Evolutionary conservation across 2,113 vertebrate species (phyloP).

Genomic region (Mystacornis crossleyi): DNA sequence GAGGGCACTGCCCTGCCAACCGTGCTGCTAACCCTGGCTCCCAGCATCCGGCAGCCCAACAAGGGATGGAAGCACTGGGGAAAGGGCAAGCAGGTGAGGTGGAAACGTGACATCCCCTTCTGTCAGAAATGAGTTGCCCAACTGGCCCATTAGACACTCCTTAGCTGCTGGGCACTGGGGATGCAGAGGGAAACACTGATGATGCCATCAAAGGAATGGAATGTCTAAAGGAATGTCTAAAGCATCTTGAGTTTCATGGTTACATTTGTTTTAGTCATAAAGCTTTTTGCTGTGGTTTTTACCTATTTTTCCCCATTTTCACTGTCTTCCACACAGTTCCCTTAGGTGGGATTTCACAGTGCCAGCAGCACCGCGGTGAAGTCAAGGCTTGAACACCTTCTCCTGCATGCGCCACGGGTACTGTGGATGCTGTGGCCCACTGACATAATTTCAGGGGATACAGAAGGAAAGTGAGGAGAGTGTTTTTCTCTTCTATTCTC

Average conservation of each 20-base stretch:
- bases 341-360: not conserved
- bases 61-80: not conserved
- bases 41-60: not conserved
- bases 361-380: not conserved
- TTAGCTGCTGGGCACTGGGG: not conserved
- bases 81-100: not conserved
- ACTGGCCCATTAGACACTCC: fast-evolving
- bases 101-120: not conserved
- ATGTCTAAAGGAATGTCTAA: not conserved
- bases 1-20: not conserved
- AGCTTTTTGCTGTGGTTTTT: not conserved
- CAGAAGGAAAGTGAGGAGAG: not conserved
- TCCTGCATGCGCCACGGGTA: fast-evolving
- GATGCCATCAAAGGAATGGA: not conserved
- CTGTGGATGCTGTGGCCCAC: not conserved
- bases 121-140: not conserved
- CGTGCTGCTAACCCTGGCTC: fast-evolving
- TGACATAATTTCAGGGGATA: not conserved
- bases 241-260: not conserved
- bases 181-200: not conserved
- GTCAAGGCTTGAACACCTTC: not conserved
- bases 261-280: not conserved
- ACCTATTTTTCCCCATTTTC: not conserved
- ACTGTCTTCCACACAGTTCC: not conserved
- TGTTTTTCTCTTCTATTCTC: not conserved